These are phyloP conservation scores for Drosophila subpulchrella DNA, from an alignment of 1,140 invertebrate genomes.

Conservation along the genomic window DNA sequence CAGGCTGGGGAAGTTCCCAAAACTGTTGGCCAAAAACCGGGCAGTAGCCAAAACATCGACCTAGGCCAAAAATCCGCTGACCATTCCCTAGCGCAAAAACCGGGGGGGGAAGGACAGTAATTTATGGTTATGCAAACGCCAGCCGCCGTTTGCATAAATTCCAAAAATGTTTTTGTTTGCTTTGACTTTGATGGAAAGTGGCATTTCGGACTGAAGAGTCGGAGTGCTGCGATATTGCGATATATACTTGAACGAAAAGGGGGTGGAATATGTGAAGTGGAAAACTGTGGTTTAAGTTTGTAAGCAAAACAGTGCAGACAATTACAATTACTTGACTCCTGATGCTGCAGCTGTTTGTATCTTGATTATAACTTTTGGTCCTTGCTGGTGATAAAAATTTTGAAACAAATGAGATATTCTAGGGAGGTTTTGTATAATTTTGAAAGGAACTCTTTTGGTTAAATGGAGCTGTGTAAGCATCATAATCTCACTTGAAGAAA, in stretches of 20 bases:
- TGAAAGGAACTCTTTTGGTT: neutral
- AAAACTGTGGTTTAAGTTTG: slow-evolving; percentile 31
- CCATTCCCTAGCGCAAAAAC: slow-evolving; percentile 18
- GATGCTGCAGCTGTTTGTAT: slow-evolving; percentile 20
- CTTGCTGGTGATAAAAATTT: neutral
- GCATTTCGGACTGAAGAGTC: slow-evolving; percentile 15
- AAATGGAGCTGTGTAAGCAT: neutral
- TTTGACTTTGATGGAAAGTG: slow-evolving; percentile 67
- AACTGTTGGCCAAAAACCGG: neutral
- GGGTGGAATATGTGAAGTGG: slow-evolving; percentile 40
- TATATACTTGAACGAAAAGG: slow-evolving; percentile 4
- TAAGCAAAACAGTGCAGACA: slow-evolving; percentile 4
- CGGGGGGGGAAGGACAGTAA: slow-evolving; percentile 31
- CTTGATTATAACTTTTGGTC: slow-evolving; percentile 2
- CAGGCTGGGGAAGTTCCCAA: neutral
- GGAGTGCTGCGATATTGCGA: neutral
- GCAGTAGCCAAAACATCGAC: slow-evolving; percentile 16
- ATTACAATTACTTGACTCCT: slow-evolving; percentile 27
- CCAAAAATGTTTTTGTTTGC: slow-evolving; percentile 73
- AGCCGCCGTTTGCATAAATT: slow-evolving; percentile 76
- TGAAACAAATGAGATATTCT: neutral
- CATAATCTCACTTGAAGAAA: too few species aligned
- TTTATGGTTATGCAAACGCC: slow-evolving; percentile 66
- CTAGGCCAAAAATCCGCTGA: slow-evolving; percentile 34
- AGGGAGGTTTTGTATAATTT: neutral